A percentile compares a stretch with the other conserved stretches of the same genome.
Conservation (phyloP, 2,113 vertebrate species). For the Lonchura striata region DNA sequence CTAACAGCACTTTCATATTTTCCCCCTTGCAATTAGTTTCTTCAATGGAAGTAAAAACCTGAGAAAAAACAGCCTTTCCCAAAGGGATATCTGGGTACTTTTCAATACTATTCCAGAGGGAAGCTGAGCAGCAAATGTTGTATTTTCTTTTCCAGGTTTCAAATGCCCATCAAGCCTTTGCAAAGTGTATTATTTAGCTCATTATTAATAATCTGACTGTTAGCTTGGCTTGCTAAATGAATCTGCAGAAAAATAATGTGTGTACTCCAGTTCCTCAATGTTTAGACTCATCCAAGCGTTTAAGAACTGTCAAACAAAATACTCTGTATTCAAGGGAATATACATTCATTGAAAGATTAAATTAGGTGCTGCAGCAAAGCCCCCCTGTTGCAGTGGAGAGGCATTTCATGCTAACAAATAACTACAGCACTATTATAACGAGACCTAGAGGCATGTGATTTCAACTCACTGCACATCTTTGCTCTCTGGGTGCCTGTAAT, state of each 20-base stretch:
- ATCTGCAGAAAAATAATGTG: constrained; percentile 24
- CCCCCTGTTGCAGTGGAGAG: background rate
- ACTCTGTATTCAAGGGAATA: constrained; percentile 7
- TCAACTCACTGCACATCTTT: constrained; percentile 40
- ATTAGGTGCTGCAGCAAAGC: constrained; percentile 25
- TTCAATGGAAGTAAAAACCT: background rate
- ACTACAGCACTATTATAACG: constrained; percentile 21
- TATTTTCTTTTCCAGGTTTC: background rate
- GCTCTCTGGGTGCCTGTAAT: background rate
- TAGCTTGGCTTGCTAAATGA: constrained; percentile 23
- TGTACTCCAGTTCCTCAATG: background rate
- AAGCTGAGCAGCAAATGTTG: background rate
- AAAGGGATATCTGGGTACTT: background rate
- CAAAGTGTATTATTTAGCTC: constrained; percentile 11
- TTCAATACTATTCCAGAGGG: background rate
- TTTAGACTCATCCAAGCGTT: constrained; percentile 38
- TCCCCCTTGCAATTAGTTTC: background rate
- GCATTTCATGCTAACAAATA: constrained; percentile 50
- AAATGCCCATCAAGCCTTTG: background rate
- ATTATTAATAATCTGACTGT: constrained; percentile 26
- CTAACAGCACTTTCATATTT: background rate
- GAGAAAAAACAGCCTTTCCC: background rate
- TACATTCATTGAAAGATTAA: constrained; percentile 54
- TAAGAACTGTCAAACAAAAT: constrained; percentile 59
- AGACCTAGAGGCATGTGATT: constrained; percentile 35